phyloP scores from a whole-genome alignment of 2,113 vertebrate species.

The Mixornis gularis region DNA sequence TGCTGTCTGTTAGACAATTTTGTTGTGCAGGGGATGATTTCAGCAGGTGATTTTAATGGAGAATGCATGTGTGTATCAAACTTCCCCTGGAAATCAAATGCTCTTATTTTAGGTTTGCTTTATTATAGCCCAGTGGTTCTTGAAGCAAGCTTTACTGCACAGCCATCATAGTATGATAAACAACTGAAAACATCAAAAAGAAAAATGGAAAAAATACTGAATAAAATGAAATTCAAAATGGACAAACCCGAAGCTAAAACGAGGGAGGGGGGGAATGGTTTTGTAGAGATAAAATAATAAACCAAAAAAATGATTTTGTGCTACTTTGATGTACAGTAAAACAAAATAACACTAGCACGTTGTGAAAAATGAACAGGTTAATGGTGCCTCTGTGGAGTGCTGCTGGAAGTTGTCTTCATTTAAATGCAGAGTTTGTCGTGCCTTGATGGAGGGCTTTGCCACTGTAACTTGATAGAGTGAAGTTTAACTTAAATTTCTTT shows the following conservation, averaged over 20 bases:
- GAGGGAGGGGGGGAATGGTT: background rate
- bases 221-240: constrained; percentile 29
- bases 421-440: constrained; percentile 55
- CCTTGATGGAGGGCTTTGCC: constrained; percentile 52
- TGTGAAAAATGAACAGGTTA: constrained; percentile 59
- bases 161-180: background rate
- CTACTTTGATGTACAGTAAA: constrained; percentile 50
- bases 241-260: background rate
- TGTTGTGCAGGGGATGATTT: background rate
- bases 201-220: background rate
- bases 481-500: constrained; percentile 61
- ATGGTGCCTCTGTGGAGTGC: constrained; percentile 45
- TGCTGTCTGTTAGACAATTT: background rate
- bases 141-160: background rate
- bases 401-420: constrained; percentile 60
- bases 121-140: background rate
- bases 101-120: background rate
- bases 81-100: background rate
- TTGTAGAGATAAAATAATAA: constrained; percentile 51
- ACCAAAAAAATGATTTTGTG: constrained; percentile 42
- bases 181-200: background rate
- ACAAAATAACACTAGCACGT: constrained; percentile 33
- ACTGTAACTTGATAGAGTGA: constrained; percentile 55
- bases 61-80: background rate
- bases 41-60: background rate